These are phyloP conservation scores for Rhagium mordax DNA, from an alignment of 2,888 invertebrate species.

Conservation along the genomic window DNA sequence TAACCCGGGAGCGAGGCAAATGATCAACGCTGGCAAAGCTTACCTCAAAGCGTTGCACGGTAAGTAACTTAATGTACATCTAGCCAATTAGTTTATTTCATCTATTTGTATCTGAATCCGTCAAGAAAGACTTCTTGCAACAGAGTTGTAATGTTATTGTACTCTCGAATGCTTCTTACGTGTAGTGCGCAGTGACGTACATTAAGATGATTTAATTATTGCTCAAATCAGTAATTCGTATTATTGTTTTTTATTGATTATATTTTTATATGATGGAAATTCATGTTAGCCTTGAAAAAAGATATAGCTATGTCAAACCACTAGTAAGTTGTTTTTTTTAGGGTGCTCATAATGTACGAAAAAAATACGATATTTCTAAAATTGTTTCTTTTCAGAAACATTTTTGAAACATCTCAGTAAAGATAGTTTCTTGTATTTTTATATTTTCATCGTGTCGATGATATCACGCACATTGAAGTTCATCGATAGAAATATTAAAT, in stretches of 20 bases:
- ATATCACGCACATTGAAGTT: no score
- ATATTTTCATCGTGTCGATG: no score
- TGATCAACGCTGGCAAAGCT: constrained; percentile 94
- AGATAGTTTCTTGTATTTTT: no score
- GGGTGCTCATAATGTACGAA: no score
- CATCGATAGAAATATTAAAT: no score
- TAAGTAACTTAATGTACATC: constrained; percentile 72
- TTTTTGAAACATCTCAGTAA: no score
- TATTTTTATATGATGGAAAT: no score
- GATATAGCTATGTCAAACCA: no score
- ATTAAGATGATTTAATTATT: neutral
- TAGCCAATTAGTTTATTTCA: constrained; percentile 32
- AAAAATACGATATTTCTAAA: no score
- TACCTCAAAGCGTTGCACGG: constrained; percentile 95
- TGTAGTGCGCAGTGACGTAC: neutral
- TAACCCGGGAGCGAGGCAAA: constrained; percentile 93
- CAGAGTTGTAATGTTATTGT: neutral
- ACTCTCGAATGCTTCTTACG: neutral
- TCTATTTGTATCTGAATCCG: neutral
- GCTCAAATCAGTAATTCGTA: neutral
- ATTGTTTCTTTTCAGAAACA: no score
- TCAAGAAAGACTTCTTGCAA: neutral
- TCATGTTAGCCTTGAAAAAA: no score
- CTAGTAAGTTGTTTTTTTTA: no score
- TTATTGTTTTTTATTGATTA: neutral